Percentiles rank a stretch among this genome's conserved stretches.
phyloP scores from a whole-genome alignment of 92 coral and sea anemone species.

The Actinostola sp. region DNA sequence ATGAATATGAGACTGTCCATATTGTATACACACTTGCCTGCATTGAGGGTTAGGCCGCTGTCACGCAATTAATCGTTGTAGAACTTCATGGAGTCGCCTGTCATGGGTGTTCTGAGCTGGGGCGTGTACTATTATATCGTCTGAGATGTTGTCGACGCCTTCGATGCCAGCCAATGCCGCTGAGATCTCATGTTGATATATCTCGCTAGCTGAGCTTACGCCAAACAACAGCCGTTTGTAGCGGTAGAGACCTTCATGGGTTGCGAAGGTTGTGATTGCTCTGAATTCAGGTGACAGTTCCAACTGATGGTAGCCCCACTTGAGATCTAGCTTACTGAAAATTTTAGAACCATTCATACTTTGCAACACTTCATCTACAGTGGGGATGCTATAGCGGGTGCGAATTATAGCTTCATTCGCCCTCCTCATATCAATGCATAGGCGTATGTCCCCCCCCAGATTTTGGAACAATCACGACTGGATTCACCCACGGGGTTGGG shows the following conservation, averaged over 20 bases:
- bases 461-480: slow-evolving; percentile 42
- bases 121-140: slow-evolving; percentile 40
- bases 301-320: slow-evolving; percentile 51
- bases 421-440: slow-evolving; percentile 40
- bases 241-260: slow-evolving; percentile 35
- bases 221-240: slow-evolving; percentile 45
- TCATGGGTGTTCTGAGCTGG: slow-evolving; percentile 37
- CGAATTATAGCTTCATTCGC: slow-evolving; percentile 42
- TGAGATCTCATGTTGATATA: slow-evolving; percentile 51
- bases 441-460: slow-evolving; percentile 29
- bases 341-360: slow-evolving; percentile 37
- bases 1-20: slow-evolving; percentile 61
- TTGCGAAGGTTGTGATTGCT: slow-evolving; percentile 50
- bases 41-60: slow-evolving; percentile 54
- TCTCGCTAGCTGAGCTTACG: slow-evolving; percentile 49
- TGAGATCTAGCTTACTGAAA: slow-evolving; percentile 48
- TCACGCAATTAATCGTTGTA: slow-evolving; percentile 43
- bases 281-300: slow-evolving; percentile 43
- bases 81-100: slow-evolving; percentile 31
- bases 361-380: slow-evolving; percentile 46
- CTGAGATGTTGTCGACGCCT: slow-evolving; percentile 39
- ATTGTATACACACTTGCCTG: slow-evolving; percentile 50
- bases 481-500: slow-evolving; percentile 46
- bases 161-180: slow-evolving; percentile 34
- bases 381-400: slow-evolving; percentile 29